Base-by-base conservation (phyloP, 2,888 invertebrate species). In the Cephus nigrinus region DNA sequence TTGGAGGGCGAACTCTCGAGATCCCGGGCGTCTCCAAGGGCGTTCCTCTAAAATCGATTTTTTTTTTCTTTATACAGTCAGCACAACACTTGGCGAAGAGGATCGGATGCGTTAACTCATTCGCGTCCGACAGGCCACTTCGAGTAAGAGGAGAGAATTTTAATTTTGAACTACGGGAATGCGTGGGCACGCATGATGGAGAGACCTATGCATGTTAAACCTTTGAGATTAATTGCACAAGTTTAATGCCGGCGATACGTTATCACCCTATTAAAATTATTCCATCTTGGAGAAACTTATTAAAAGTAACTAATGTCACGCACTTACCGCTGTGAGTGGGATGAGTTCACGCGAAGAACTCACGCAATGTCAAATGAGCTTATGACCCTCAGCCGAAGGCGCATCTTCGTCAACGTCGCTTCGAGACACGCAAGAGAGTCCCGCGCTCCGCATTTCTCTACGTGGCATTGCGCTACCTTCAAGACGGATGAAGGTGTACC, bases 241-340 rank as follows among this genome's bases (percentile, higher is more conserved):
- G 78, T 78, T 81, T 81, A 83, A 84, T 84, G 77, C 81, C 75
- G 78, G 78, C 81, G 81, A 84, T 85, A 81, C 80, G 81, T 85
- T 82, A 84, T 85, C 81, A 80, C 80, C 73, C 12, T 75, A 78
- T 55, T 55, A 73, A 79, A 80, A 82, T 82, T 78, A 80, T 78
- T 76, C 76, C 78, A 79, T 33, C 75, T 71, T 40, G 33, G 12
- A 33, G 35, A 69, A 78, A 78, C 68, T 78, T 76, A 68, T 40
- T 71, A 30, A 31, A 12, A 71, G 31, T 71, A 71, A 31, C 32
- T 32, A 71, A 71, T 31, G 71, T 23, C 32, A 71, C 9, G 23
- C 23, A 9, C 23, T 55, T 55, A 9, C 2, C 55, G 9, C 23
- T 55, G 55, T 9, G 0, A 23, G 55, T 1, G 5, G 55, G 9